These are phyloP conservation scores for Horisme vitalbata DNA, from an alignment of 2,888 invertebrate species.

Conservation along the genomic window DNA sequence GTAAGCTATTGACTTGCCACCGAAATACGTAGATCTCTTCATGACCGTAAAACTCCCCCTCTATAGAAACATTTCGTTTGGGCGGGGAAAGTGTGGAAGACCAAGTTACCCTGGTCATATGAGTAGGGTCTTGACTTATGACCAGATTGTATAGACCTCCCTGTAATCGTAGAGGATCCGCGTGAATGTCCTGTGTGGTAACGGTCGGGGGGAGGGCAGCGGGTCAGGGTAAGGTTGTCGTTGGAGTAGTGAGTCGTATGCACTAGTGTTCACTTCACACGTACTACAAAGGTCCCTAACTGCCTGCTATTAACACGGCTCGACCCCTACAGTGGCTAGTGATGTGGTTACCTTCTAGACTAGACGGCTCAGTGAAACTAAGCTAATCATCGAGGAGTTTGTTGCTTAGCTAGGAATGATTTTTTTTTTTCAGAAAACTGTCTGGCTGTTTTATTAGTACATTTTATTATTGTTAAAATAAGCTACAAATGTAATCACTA, in stretches of 20 bases:
- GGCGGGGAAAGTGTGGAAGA: neutral
- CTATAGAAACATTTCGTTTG: neutral
- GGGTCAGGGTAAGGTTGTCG: conserved; percentile 36
- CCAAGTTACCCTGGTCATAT: conserved; percentile 7
- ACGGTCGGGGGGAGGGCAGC: conserved; percentile 28
- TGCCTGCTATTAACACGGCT: conserved; percentile 79
- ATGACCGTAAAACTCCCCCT: conserved; percentile 7
- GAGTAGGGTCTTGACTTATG: conserved; percentile 33
- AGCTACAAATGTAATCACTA: too few species aligned
- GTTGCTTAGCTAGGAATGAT: too few species aligned
- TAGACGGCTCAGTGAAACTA: neutral
- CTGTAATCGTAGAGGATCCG: neutral
- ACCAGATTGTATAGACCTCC: conserved; percentile 45
- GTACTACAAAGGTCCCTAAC: conserved; percentile 79
- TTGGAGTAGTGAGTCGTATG: conserved; percentile 52
- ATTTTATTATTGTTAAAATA: too few species aligned
- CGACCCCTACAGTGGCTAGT: conserved; percentile 59
- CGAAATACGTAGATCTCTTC: conserved; percentile 41
- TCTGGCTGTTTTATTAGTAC: too few species aligned
- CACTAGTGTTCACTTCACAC: conserved; percentile 78
- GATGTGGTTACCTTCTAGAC: conserved; percentile 42
- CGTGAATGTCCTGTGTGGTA: neutral
- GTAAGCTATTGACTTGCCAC: conserved; percentile 44
- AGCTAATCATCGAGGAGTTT: neutral
- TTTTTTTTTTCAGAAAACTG: too few species aligned